Base-by-base conservation (phyloP, 2,888 invertebrate species). In the Disparrhopalites patrizii region DNA sequence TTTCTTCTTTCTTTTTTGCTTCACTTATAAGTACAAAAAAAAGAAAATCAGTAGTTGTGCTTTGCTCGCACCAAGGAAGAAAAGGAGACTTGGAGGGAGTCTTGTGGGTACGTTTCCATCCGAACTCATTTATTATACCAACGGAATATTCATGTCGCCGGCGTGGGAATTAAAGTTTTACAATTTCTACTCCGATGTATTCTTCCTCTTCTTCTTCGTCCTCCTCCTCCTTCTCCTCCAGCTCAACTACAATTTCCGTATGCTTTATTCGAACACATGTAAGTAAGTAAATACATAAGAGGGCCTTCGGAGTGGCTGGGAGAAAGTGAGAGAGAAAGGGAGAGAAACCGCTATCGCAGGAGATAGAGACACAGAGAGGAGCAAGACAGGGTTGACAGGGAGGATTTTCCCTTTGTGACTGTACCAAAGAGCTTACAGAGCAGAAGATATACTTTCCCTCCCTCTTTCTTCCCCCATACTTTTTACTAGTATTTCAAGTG, bases 131-230 rank as follows among this genome's bases (percentile, higher is more conserved):
- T 58, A 58, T 43, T 58, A 58, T 38, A 13, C 40, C 27, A 40
- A 38, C 28, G 40, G 58, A 58, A 58, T 58, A 58, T 58, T 58
- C 58, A 58, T 43, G 27, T 20, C 40, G 58, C 40, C 58, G 30
- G 27, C 8, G 30, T 43, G 58, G 54, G 43, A 58, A 58, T 58
- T 58, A 58, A 58, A 58, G 58, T 28, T 58, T 58, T 58, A 40
- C 13, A 25, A 28, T 43, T 28, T 18, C 30, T 43, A 23, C 15
- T 25, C 40, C 3, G 15, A 10, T 51, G 10, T 36, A 8, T 36
- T 52, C 28, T 28, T 10, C 25, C 20, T 18, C 18, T 23, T 20
- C 27, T n/a, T 57, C 57, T 40, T 36, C n/a, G 2, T 57, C 36
- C 27, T 28, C 23, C 27, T 20, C n/a, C 38, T 40, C 31, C 15